phyloP scores from a whole-genome alignment of 2,888 invertebrate genomes.

The Ganaspis brasiliensis region DNA sequence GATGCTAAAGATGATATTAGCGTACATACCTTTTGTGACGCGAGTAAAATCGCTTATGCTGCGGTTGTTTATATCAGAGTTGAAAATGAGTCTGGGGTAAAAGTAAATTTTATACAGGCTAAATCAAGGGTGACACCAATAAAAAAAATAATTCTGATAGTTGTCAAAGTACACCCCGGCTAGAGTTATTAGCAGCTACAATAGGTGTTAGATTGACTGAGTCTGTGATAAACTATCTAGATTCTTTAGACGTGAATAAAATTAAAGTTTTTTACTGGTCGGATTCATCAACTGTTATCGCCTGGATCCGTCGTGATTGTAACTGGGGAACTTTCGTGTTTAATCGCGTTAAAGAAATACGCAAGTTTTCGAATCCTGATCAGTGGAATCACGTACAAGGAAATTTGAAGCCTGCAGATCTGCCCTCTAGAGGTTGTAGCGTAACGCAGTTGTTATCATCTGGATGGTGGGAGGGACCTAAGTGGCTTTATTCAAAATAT shows the following conservation, averaged over 20 bases:
- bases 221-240: too few relatives aligned
- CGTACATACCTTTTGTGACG: not conserved
- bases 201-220: slow-evolving; percentile 63
- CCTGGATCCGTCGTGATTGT: slow-evolving; percentile 54
- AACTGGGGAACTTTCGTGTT: slow-evolving; percentile 65
- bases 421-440: too few relatives aligned
- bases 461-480: too few relatives aligned
- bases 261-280: too few relatives aligned
- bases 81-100: not conserved
- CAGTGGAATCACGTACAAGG: slow-evolving; percentile 70
- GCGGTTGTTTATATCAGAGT: not conserved
- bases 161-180: slow-evolving; percentile 53
- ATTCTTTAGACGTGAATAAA: too few relatives aligned
- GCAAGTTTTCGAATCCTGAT: slow-evolving; percentile 1
- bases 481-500: too few relatives aligned
- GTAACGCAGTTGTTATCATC: too few relatives aligned
- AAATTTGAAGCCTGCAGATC: slow-evolving; percentile 70
- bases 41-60: not conserved
- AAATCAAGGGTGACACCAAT: not conserved
- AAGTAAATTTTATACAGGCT: not conserved
- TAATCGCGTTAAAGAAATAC: slow-evolving; percentile 68
- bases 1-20: not conserved
- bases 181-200: slow-evolving; percentile 69
- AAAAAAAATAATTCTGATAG: not conserved
- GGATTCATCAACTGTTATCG: slow-evolving; percentile 31